Evolutionary conservation across 2,888 invertebrate genomes (phyloP).

Genomic region (Ormyrus thymus): DNA sequence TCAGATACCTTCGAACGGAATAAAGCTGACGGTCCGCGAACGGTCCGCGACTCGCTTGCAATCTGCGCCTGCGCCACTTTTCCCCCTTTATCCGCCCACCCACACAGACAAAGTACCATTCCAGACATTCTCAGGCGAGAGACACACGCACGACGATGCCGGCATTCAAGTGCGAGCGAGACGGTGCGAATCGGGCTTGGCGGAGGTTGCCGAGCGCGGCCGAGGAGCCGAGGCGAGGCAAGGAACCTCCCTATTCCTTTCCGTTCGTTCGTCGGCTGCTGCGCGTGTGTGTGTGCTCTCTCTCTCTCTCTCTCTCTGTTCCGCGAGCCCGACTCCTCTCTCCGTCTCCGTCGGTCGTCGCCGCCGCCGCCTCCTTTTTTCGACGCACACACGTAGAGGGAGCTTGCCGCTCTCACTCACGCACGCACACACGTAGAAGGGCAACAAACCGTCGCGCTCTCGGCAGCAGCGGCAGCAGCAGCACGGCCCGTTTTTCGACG

Average conservation of each 20-base stretch:
- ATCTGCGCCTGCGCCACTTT: too few relatives aligned
- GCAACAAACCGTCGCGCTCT: background rate
- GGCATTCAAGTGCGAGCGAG: background rate
- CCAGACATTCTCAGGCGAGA: too few relatives aligned
- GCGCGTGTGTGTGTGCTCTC: constrained; percentile 53
- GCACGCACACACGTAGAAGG: background rate
- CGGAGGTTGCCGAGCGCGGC: constrained; percentile 51
- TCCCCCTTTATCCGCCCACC: too few relatives aligned
- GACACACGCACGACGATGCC: too few relatives aligned
- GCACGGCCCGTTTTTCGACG: constrained; percentile 40
- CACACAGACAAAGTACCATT: too few relatives aligned
- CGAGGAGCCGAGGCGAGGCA: constrained; percentile 54
- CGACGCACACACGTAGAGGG: background rate
- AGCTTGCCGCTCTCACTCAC: background rate
- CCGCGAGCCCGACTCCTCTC: too few relatives aligned
- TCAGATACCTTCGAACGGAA: too few relatives aligned
- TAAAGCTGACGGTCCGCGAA: too few relatives aligned
- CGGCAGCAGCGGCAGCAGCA: constrained; percentile 21
- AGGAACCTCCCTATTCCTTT: constrained; percentile 71
- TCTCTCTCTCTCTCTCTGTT: too few relatives aligned
- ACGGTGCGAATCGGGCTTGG: constrained; percentile 8
- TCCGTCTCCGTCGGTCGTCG: background rate
- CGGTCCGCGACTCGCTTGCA: too few relatives aligned
- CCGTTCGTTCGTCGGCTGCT: constrained; percentile 67
- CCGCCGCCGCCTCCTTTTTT: constrained; percentile 42